Conservation (phyloP, 2,888 invertebrate genomes). For the Fabriciana adippe region DNA sequence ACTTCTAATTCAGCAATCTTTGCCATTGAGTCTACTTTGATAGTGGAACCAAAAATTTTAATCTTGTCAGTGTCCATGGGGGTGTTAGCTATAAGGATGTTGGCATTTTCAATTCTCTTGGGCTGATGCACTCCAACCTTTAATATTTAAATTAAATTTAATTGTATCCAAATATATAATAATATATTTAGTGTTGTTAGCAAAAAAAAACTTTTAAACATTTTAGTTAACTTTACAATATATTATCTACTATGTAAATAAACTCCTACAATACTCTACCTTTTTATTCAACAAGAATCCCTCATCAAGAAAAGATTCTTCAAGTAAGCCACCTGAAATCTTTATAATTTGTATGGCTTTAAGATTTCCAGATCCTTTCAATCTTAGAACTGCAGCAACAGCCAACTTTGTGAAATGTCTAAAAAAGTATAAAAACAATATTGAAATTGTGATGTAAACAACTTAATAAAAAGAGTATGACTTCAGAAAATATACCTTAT, state of each 20-base stretch:
- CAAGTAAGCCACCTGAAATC: constrained; percentile 95
- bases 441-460: no score
- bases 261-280: constrained; percentile 55
- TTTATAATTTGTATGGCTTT: constrained; percentile 99
- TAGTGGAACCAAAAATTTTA: constrained; percentile 98
- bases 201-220: not conserved
- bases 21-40: constrained; percentile 94
- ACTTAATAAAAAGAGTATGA: no score
- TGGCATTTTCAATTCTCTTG: constrained; percentile 96
- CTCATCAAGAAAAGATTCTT: constrained; percentile 97
- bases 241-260: not conserved
- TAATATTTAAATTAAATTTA: constrained; percentile 31
- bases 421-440: constrained; percentile 9
- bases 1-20: constrained; percentile 98
- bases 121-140: constrained; percentile 97
- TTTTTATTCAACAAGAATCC: constrained; percentile 98
- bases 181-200: not conserved
- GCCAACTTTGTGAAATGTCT: constrained; percentile 95
- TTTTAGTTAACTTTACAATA: no score
- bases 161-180: not conserved
- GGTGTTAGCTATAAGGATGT: constrained; percentile 98
- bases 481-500: no score
- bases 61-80: constrained; percentile 99
- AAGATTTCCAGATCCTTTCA: constrained; percentile 97
- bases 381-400: constrained; percentile 96